These are phyloP conservation scores for Ursus arctos DNA, from an alignment of 2,113 vertebrate genomes.

Conservation along the genomic window DNA sequence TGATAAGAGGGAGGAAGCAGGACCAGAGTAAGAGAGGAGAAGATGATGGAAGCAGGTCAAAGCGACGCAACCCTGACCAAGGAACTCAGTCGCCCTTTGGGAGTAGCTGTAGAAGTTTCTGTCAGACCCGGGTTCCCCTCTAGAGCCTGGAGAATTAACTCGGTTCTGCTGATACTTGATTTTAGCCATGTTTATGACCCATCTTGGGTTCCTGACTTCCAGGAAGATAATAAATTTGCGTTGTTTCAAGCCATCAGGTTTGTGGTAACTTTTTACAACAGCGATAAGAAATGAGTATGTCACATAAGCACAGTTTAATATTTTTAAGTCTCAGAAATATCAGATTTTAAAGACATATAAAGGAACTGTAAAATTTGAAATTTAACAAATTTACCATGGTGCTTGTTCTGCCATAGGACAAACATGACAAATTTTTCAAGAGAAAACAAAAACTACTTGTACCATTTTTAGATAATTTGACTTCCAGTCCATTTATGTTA, in stretches of 20 bases:
- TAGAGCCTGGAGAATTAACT: background rate
- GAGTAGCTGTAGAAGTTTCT: background rate
- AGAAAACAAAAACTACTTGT: background rate
- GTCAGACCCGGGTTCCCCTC: fast-evolving
- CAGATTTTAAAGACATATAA: background rate
- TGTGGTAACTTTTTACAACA: background rate
- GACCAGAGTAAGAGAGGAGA: background rate
- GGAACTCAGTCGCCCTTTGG: background rate
- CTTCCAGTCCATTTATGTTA: background rate
- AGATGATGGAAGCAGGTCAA: background rate
- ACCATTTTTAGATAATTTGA: background rate
- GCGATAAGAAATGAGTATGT: background rate
- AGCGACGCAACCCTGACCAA: background rate
- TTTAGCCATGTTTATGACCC: background rate
- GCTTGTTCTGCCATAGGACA: background rate
- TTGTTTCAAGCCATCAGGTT: background rate
- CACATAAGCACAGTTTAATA: background rate
- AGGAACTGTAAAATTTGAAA: background rate
- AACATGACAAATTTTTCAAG: background rate
- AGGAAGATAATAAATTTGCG: background rate
- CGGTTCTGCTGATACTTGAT: background rate
- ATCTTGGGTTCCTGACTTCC: background rate
- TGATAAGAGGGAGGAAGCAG: background rate
- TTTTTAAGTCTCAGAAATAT: background rate
- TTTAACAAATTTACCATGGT: background rate